Percentiles rank a stretch among this genome's conserved stretches.
Evolutionary conservation across 2,113 vertebrate genomes (phyloP).

Genomic region (Leptobrachium leishanense): DNA sequence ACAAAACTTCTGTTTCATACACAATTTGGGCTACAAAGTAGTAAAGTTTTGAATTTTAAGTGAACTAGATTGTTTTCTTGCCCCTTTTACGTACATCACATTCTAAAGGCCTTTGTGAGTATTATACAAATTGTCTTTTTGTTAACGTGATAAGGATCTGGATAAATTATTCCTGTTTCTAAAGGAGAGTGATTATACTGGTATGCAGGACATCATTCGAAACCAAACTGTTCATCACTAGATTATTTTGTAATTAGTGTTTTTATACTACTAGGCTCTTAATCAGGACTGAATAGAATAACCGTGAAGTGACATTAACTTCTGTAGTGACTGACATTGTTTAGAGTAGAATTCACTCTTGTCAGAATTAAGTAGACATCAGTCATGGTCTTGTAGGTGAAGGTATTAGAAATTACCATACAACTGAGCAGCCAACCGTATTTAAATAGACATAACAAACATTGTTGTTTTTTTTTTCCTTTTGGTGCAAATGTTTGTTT

Average conservation of each 20-base stretch:
- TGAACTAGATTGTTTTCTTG: too few relatives aligned
- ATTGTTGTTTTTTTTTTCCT: slow-evolving; percentile 26
- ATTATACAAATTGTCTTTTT: too few relatives aligned
- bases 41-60: too few relatives aligned
- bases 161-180: too few relatives aligned
- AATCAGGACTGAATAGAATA: slow-evolving; percentile 37
- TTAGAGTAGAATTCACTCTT: slow-evolving; percentile 29
- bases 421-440: slow-evolving; percentile 40
- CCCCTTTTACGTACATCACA: too few relatives aligned
- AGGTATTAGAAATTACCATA: slow-evolving; percentile 44
- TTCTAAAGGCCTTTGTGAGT: too few relatives aligned
- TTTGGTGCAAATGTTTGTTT: slow-evolving; percentile 41
- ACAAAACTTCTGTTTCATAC: too few relatives aligned
- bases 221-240: too few relatives aligned
- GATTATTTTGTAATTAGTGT: slow-evolving; percentile 27
- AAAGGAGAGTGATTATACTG: too few relatives aligned
- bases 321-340: slow-evolving; percentile 15
- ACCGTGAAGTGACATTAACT: slow-evolving; percentile 22
- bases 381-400: slow-evolving; percentile 48
- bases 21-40: too few relatives aligned
- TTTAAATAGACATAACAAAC: slow-evolving; percentile 50
- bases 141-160: too few relatives aligned
- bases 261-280: slow-evolving; percentile 20
- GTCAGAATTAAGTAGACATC: slow-evolving; percentile 51
- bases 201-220: too few relatives aligned